phyloP scores from a whole-genome alignment of 2,888 invertebrate species.

The Hemithea aestivaria region DNA sequence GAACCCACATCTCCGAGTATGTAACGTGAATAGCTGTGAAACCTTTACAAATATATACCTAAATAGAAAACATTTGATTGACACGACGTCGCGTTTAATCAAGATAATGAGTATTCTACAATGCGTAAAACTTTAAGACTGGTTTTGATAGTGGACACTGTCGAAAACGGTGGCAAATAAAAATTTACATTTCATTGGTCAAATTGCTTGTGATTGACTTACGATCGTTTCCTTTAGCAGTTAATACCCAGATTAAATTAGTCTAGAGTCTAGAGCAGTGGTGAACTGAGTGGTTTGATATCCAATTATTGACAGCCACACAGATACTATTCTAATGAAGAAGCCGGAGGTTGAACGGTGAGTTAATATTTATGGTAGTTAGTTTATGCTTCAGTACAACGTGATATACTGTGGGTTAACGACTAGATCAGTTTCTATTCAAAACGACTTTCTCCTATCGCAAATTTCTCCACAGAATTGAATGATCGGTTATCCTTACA shows the following conservation, averaged over 20 bases:
- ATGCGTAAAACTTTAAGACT: constrained; percentile 3
- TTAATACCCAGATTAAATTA: constrained; percentile 6
- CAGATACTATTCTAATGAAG: constrained; percentile 29
- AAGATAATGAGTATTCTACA: constrained; percentile 21
- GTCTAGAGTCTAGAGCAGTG: not conserved
- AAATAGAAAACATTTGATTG: constrained; percentile 24
- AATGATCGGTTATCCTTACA: constrained; percentile 34
- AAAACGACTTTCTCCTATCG: constrained; percentile 63
- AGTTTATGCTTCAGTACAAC: constrained; percentile 41
- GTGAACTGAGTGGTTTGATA: not conserved
- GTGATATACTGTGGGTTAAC: constrained; percentile 57
- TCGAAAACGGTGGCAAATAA: constrained; percentile 14
- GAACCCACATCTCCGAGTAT: constrained; percentile 29
- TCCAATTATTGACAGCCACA: constrained; percentile 20
- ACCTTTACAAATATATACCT: constrained; percentile 20
- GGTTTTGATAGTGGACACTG: constrained; percentile 21
- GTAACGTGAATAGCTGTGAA: constrained; percentile 19
- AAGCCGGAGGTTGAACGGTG: constrained; percentile 39
- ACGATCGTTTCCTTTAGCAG: constrained; percentile 11
- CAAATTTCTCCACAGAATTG: constrained; percentile 52
- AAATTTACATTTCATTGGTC: too few species aligned
- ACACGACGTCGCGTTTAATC: constrained; percentile 19
- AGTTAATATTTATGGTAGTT: constrained; percentile 55
- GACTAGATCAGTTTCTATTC: constrained; percentile 67
- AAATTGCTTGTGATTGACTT: constrained; percentile 6